These are phyloP conservation scores for Diabrotica undecimpunctata DNA, from an alignment of 1,140 invertebrate genomes.

Conservation along the genomic window DNA sequence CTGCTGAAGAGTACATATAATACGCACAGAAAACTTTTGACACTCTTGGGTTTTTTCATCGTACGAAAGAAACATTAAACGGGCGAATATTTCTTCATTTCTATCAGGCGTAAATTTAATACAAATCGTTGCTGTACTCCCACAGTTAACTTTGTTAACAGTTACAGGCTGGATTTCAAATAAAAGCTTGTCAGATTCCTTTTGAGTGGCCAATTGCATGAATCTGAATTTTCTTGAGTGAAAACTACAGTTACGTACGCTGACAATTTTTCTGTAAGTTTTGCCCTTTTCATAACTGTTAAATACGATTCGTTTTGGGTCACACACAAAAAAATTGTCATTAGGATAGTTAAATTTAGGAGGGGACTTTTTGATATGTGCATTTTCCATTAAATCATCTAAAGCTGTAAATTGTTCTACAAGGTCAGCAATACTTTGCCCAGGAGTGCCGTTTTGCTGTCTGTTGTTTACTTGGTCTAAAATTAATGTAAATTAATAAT, in stretches of 20 bases:
- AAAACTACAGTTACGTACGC: conserved; percentile 11
- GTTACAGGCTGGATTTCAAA: conserved; percentile 24
- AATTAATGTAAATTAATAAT: conserved; percentile 17
- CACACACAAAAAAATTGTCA: conserved; percentile 8
- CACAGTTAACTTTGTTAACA: background rate
- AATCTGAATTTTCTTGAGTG: conserved; percentile 23
- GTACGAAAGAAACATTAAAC: conserved; percentile 26
- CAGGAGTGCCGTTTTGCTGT: conserved; percentile 13
- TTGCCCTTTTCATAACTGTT: conserved; percentile 8
- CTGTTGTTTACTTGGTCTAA: conserved; percentile 14
- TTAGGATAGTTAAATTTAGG: background rate
- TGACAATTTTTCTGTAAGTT: conserved; percentile 21
- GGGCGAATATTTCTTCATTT: conserved; percentile 12
- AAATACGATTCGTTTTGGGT: conserved; percentile 12
- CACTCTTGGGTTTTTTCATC: conserved; percentile 13
- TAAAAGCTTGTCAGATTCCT: conserved; percentile 19
- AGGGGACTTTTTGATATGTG: background rate
- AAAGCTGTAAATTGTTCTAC: conserved; percentile 24
- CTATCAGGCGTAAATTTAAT: conserved; percentile 23
- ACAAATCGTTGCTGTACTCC: conserved; percentile 13
- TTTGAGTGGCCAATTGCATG: conserved; percentile 2
- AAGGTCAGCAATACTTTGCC: conserved; percentile 15
- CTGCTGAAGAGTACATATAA: conserved; percentile 23
- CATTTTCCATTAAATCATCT: conserved; percentile 22
- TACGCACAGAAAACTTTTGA: conserved; percentile 20